Conservation (phyloP, 2,888 invertebrate species). For the Synergus laeviventris region DNA sequence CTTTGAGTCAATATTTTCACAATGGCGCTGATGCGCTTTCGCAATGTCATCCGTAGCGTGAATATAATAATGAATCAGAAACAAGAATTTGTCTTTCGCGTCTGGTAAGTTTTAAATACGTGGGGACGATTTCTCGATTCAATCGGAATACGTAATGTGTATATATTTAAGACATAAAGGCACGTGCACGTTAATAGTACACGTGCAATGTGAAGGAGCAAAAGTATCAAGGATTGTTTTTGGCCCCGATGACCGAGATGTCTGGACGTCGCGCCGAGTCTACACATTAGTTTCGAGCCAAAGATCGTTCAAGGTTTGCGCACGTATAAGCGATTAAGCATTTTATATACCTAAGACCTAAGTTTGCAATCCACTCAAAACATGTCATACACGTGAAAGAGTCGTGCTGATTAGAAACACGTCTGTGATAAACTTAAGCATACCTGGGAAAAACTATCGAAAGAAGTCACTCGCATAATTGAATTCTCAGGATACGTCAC, state of each 20-base stretch:
- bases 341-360: constrained; percentile 8
- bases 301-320: constrained; percentile 37
- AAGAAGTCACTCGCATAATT: background rate
- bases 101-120: background rate
- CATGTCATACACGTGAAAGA: background rate
- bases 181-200: constrained; percentile 7
- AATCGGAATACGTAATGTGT: background rate
- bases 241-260: constrained; percentile 41
- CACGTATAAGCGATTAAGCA: background rate
- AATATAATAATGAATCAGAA: background rate
- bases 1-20: too few species aligned
- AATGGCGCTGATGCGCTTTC: too few species aligned
- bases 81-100: background rate
- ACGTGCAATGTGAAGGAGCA: constrained; percentile 15
- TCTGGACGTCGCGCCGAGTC: constrained; percentile 16
- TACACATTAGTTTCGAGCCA: constrained; percentile 22
- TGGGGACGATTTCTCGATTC: background rate
- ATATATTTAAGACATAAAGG: background rate
- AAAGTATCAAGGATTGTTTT: constrained; percentile 29
- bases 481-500: background rate
- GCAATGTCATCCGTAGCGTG: too few species aligned
- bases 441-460: background rate
- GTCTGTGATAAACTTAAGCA: background rate
- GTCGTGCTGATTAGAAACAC: background rate
- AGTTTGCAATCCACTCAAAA: background rate